phyloP scores from a whole-genome alignment of 2,888 invertebrate genomes.

The Leuctra nigra region DNA sequence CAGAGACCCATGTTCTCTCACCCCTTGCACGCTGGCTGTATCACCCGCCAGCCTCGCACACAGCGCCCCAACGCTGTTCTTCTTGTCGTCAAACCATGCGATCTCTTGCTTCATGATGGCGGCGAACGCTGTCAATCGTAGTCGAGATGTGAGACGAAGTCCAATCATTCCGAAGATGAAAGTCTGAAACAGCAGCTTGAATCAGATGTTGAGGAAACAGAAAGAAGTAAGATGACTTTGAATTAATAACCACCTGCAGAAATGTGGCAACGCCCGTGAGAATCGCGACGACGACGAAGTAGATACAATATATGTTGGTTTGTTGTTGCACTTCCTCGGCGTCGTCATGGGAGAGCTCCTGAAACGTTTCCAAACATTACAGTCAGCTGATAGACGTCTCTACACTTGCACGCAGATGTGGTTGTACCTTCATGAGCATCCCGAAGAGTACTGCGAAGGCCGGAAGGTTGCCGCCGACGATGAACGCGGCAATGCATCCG shows the following conservation, averaged over 20 bases:
- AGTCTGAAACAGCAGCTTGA: constrained; percentile 30
- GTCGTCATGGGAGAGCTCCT: constrained; percentile 32
- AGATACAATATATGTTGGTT: constrained; percentile 31
- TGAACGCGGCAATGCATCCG: constrained; percentile 55
- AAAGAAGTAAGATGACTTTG: no score
- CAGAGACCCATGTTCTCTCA: no score
- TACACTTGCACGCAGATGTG: no score
- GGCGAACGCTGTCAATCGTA: constrained; percentile 36
- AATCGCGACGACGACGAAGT: constrained; percentile 35
- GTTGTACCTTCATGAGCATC: constrained; percentile 59
- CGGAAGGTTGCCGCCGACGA: constrained; percentile 66
- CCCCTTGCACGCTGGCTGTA: constrained; percentile 67
- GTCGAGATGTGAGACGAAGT: constrained; percentile 41
- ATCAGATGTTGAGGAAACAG: no score
- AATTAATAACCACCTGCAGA: constrained; percentile 33
- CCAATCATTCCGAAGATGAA: constrained; percentile 44
- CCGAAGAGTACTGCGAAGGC: constrained; percentile 71
- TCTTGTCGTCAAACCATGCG: constrained; percentile 63
- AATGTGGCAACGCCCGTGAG: constrained; percentile 34
- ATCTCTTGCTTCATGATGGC: constrained; percentile 54
- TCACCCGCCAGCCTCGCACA: constrained; percentile 64
- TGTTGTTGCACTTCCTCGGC: constrained; percentile 31
- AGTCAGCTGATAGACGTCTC: no score
- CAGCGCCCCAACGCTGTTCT: constrained; percentile 62
- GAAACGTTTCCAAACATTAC: neutral